phyloP scores from a whole-genome alignment of 2,888 invertebrate genomes.

The Cephus pulcher region DNA sequence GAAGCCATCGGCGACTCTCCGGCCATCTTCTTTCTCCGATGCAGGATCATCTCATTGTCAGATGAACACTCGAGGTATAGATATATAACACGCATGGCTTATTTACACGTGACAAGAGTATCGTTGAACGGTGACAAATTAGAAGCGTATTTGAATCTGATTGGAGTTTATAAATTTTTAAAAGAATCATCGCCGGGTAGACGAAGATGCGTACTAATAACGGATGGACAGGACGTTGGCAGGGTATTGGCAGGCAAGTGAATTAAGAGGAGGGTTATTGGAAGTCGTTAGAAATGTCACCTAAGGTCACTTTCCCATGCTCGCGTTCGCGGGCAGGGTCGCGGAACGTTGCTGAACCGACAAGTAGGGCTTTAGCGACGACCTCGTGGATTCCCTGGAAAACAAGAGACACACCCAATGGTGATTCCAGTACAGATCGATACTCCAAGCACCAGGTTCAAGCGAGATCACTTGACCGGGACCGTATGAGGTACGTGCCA shows the following conservation, averaged over 20 bases:
- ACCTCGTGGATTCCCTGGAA: slow-evolving; percentile 82
- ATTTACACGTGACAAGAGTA: slow-evolving; percentile 14
- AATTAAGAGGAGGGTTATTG: background rate
- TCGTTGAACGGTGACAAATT: no score
- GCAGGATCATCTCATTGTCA: no score
- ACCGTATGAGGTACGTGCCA: no score
- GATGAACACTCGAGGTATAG: background rate
- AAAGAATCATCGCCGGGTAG: no score
- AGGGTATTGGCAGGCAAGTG: background rate
- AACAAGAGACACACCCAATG: slow-evolving; percentile 16
- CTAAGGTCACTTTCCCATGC: slow-evolving; percentile 71
- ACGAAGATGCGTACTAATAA: background rate
- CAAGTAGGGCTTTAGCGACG: slow-evolving; percentile 80
- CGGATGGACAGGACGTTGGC: background rate
- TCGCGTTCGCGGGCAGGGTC: slow-evolving; percentile 86
- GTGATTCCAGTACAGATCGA: no score
- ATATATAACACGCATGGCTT: slow-evolving; percentile 10
- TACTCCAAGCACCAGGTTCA: no score
- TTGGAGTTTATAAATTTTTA: no score
- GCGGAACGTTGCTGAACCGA: slow-evolving; percentile 85
- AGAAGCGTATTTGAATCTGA: no score
- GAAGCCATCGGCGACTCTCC: background rate
- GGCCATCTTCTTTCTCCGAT: no score
- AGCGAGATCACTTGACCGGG: no score
- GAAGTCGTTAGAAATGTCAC: slow-evolving; percentile 1